A percentile compares a stretch with the other conserved stretches of the same genome.
phyloP scores from a whole-genome alignment of 2,797 vertebrate genomes.

The Micropoecilia bifurca region DNA sequence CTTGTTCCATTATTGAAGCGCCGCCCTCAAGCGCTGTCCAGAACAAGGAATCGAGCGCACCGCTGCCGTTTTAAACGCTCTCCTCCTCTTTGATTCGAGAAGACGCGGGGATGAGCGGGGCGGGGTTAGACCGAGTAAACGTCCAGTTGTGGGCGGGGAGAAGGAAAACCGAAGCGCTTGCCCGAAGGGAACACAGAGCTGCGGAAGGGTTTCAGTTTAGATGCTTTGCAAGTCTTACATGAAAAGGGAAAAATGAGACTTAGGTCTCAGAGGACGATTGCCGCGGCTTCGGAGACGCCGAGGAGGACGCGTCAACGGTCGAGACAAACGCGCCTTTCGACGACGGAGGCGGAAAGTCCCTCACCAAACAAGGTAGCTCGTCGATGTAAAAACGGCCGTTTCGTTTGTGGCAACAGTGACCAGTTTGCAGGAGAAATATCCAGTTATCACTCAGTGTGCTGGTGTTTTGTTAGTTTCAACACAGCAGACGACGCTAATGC shows the following conservation, averaged over 20 bases:
- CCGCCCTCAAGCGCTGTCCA: conserved; percentile 56
- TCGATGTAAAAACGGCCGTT: background rate
- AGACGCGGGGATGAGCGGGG: conserved; percentile 19
- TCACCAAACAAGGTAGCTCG: conserved; percentile 31
- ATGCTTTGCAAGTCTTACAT: background rate
- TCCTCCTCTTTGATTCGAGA: conserved; percentile 36
- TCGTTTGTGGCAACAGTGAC: background rate
- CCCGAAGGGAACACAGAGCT: background rate
- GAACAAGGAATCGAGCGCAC: conserved; percentile 57
- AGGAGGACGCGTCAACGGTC: conserved; percentile 29
- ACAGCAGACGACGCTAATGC: background rate
- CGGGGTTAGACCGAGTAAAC: conserved; percentile 20
- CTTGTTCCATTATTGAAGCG: conserved; percentile 27
- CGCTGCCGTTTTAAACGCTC: conserved; percentile 66
- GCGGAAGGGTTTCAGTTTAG: background rate
- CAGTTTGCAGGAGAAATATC: background rate
- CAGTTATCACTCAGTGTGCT: background rate
- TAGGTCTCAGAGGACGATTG: conserved; percentile 65
- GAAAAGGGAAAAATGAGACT: conserved; percentile 74
- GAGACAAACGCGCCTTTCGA: conserved; percentile 21
- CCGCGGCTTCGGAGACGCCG: conserved; percentile 38
- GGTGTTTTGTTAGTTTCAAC: conserved; percentile 5
- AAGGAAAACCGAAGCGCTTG: background rate
- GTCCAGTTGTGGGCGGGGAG: background rate
- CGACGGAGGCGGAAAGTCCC: conserved; percentile 19